Evolutionary conservation across 1,140 invertebrate species (phyloP).

Genomic region (Drosophila sproati): DNA sequence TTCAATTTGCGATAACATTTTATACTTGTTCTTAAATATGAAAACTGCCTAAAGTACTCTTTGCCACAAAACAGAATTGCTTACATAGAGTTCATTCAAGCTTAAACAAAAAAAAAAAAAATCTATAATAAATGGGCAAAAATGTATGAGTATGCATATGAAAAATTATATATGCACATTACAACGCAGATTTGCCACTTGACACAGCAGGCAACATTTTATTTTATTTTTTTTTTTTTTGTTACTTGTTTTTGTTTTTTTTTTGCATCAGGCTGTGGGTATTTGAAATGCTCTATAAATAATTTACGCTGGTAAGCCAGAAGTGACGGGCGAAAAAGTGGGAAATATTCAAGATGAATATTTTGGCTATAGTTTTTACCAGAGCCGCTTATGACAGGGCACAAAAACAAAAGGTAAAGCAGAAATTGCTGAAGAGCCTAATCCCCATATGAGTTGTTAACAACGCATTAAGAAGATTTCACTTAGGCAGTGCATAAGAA

Average conservation of each 20-base stretch:
- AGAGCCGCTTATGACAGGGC: slow-evolving; percentile 9
- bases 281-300: slow-evolving; percentile 46
- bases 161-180: slow-evolving; percentile 79
- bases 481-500: slow-evolving; percentile 59
- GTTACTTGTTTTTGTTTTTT: too few species aligned
- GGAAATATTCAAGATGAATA: slow-evolving; percentile 21
- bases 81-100: slow-evolving; percentile 69
- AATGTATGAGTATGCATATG: slow-evolving; percentile 38
- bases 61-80: slow-evolving; percentile 35
- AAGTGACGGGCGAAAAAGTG: slow-evolving; percentile 36
- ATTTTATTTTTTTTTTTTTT: slow-evolving; percentile 9
- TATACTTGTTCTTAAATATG: not conserved
- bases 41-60: slow-evolving; percentile 33
- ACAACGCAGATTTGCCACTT: slow-evolving; percentile 77
- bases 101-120: slow-evolving; percentile 39
- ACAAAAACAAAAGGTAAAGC: slow-evolving; percentile 11
- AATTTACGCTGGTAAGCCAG: slow-evolving; percentile 33
- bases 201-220: slow-evolving; percentile 42
- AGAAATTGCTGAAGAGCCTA: slow-evolving; percentile 8
- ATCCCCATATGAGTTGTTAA: slow-evolving; percentile 73
- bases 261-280: not conserved
- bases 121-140: slow-evolving; percentile 6
- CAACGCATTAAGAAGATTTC: slow-evolving; percentile 75
- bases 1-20: too few species aligned
- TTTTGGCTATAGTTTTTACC: slow-evolving; percentile 23